phyloP scores from a whole-genome alignment of 2,113 vertebrate genomes.

The Puntigrus tetrazona region DNA sequence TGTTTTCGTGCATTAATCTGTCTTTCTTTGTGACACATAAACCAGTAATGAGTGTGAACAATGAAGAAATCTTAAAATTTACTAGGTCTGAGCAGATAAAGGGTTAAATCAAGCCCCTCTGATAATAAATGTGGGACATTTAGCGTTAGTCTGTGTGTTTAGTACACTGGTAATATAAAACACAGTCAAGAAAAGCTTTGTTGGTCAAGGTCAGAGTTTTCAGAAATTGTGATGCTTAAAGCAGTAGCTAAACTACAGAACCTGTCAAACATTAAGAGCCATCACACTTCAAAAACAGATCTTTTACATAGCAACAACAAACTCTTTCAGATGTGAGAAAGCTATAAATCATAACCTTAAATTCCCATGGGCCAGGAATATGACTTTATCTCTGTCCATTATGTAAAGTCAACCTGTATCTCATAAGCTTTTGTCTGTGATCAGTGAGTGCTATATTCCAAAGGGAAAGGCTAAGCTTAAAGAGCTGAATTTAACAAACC shows the following conservation, averaged over 20 bases:
- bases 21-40: too few relatives aligned
- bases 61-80: neutral
- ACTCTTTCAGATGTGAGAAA: constrained; percentile 74
- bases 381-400: constrained; percentile 71
- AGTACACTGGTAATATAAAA: neutral
- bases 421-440: constrained; percentile 74
- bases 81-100: neutral
- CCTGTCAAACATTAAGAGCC: constrained; percentile 45
- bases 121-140: neutral
- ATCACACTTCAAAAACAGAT: constrained; percentile 52
- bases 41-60: too few relatives aligned
- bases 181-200: neutral
- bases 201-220: constrained; percentile 43
- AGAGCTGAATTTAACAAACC: constrained; percentile 99
- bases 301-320: constrained; percentile 57
- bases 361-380: constrained; percentile 66
- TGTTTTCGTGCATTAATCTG: too few relatives aligned
- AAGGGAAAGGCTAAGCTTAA: constrained; percentile 90
- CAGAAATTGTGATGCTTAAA: neutral
- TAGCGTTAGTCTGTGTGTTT: neutral
- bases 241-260: neutral
- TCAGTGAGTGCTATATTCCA: constrained; percentile 79
- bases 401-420: constrained; percentile 61
- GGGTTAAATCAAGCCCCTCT: neutral
- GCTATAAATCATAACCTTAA: constrained; percentile 74